These are phyloP conservation scores for Crotophaga sulcirostris DNA, from an alignment of 2,113 vertebrate species.

Conservation along the genomic window DNA sequence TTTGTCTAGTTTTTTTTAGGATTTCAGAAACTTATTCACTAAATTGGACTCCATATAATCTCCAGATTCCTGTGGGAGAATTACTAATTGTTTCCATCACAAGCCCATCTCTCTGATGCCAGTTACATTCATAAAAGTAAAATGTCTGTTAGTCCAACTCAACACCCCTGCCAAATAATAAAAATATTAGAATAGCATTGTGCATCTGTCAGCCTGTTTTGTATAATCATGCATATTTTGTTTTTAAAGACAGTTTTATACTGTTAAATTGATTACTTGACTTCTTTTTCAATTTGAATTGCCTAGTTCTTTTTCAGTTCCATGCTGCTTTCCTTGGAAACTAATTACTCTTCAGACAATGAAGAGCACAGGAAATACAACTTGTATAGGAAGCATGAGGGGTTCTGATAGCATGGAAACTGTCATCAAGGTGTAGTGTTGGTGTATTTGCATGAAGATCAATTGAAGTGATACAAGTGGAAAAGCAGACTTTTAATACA, in stretches of 20 bases:
- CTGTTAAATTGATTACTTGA: slow-evolving; percentile 20
- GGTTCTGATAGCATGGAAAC: background rate
- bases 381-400: background rate
- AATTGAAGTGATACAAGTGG: rapidly evolving
- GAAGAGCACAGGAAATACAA: background rate
- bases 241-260: background rate
- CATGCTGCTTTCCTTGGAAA: background rate
- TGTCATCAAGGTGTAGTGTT: background rate
- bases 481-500: background rate
- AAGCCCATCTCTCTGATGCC: background rate
- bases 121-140: slow-evolving; percentile 27
- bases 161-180: background rate
- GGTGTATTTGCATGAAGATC: background rate
- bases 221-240: background rate
- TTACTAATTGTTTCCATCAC: background rate
- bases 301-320: background rate
- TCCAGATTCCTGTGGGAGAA: background rate
- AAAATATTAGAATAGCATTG: background rate
- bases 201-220: background rate
- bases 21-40: background rate
- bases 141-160: background rate
- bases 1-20: background rate
- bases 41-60: background rate
- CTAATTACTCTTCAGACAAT: background rate
- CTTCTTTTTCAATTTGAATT: background rate